A percentile compares a stretch with the other conserved stretches of the same genome.
Conservation (phyloP, 2,888 invertebrate genomes). For the Acrocyrtus sp. region DNA sequence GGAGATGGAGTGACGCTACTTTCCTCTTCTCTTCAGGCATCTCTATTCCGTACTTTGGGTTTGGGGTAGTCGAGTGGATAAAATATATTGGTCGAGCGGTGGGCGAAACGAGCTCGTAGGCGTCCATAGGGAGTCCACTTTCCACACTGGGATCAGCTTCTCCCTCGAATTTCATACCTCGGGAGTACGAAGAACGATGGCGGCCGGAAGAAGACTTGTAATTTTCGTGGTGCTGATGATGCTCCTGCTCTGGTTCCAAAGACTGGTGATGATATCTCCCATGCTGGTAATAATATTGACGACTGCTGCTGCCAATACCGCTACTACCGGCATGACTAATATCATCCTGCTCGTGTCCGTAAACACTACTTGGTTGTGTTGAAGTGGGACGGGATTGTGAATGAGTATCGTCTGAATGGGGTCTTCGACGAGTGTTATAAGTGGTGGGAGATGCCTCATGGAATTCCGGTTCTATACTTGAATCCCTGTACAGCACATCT, state of each 20-base stretch:
- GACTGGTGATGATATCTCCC: not conserved
- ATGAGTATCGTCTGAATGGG: constrained; percentile 10
- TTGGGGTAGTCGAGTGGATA: not conserved
- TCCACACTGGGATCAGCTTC: constrained; percentile 5
- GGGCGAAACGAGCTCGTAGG: constrained; percentile 36
- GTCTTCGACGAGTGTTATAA: constrained; percentile 11
- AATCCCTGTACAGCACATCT: constrained; percentile 6
- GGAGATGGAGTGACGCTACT: not conserved
- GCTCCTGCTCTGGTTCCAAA: not conserved
- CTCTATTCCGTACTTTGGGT: too few species aligned
- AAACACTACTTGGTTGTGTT: constrained; percentile 10
- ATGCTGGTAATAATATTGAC: not conserved
- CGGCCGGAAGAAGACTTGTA: constrained; percentile 10
- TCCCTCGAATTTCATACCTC: constrained; percentile 29
- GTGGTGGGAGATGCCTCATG: constrained; percentile 24
- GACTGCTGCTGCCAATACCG: constrained; percentile 2
- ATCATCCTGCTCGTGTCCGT: constrained; percentile 25
- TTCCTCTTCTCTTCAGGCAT: not conserved
- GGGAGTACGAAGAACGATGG: constrained; percentile 13
- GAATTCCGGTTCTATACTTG: constrained; percentile 5
- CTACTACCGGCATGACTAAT: too few species aligned
- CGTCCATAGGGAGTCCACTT: constrained; percentile 12
- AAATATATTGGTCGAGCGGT: constrained; percentile 29
- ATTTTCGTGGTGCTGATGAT: constrained; percentile 4
- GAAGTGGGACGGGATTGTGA: constrained; percentile 26